phyloP scores from a whole-genome alignment of 2,888 invertebrate genomes.

The Andrena dorsata region DNA sequence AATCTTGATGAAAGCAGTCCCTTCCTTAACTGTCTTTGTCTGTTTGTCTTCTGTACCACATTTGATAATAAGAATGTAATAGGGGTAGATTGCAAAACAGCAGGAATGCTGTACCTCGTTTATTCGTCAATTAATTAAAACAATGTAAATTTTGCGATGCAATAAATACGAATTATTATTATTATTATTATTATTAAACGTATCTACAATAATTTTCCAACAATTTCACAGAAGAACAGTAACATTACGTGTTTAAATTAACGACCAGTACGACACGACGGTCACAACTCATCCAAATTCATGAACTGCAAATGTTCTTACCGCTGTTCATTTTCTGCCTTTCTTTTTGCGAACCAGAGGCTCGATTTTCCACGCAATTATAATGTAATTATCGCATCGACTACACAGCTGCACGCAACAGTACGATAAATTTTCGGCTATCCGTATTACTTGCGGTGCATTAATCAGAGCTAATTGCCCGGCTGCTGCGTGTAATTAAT shows the following conservation, averaged over 20 bases:
- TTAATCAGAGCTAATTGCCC: conserved; percentile 49
- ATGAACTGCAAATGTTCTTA: not conserved
- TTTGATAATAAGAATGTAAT: too few species aligned
- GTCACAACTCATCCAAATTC: not conserved
- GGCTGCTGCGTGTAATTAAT: conserved; percentile 24
- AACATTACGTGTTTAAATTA: not conserved
- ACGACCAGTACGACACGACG: not conserved
- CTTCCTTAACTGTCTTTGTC: too few species aligned
- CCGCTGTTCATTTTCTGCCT: not conserved
- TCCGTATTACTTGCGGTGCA: conserved; percentile 50
- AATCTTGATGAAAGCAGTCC: too few species aligned
- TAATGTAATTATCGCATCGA: conserved; percentile 51
- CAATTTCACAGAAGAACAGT: not conserved
- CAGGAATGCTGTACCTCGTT: too few species aligned
- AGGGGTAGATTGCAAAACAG: too few species aligned
- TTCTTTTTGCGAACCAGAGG: conserved; percentile 8
- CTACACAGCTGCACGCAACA: conserved; percentile 39
- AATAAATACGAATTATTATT: too few species aligned
- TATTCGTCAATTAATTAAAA: too few species aligned
- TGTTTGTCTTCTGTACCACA: too few species aligned
- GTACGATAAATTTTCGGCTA: conserved; percentile 54
- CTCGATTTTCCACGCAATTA: conserved; percentile 48
- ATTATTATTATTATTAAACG: not conserved
- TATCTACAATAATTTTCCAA: too few species aligned
- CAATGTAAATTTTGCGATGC: too few species aligned